Base-by-base conservation (phyloP, 2,888 invertebrate genomes). In the Elysia crispata region DNA sequence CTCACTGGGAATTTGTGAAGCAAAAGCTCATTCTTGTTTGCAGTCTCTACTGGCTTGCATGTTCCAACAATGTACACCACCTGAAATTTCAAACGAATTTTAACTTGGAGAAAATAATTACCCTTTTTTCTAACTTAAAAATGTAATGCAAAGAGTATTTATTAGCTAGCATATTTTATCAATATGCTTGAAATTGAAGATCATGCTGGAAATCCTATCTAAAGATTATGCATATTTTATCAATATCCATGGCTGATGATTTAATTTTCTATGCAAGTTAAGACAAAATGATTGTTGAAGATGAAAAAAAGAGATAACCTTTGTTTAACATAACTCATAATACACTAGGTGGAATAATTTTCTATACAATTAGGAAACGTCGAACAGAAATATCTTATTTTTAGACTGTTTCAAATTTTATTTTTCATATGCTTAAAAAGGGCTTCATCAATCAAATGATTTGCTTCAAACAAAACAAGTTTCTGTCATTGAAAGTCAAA, bases 41-140 rank as follows among this genome's bases (percentile, higher is more conserved):
- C 79, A 31, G 79, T 23, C 50, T 79, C 79, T 13, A 79, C 75
- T 28, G 79, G 20, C 30, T 79, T 79, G 67, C 79, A 79, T 1
- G 69, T 75, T 23, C 79, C 79, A 50, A 75, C 57, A 25, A 62
- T 54, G 33, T 79, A 79, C 25, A 57, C 54, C 18, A 79, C 74
- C 79, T 79, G 69, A 33, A 66, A 30, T 13, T 6, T 23, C 3
- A 73, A 54, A 50, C 50, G 23, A 41, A 73, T 3, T 3, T 49
- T n/a, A 41, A 41, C 15, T 54, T 28, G 23, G n/a, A 41, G 25
- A 66, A 66, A 60, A 23, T 3, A 60, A 60, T 18, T 54, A 54
- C 18, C 54, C 13, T 54, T 54, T 54, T 13, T 54, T 54, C n/a
- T n/a, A n/a, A n/a, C n/a, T n/a, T n/a, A 41, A 41, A 41, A 41